A percentile compares a stretch with the other conserved stretches of the same genome.
These are phyloP conservation scores for Philereme transversata DNA, from an alignment of 2,888 invertebrate species.

Conservation along the genomic window DNA sequence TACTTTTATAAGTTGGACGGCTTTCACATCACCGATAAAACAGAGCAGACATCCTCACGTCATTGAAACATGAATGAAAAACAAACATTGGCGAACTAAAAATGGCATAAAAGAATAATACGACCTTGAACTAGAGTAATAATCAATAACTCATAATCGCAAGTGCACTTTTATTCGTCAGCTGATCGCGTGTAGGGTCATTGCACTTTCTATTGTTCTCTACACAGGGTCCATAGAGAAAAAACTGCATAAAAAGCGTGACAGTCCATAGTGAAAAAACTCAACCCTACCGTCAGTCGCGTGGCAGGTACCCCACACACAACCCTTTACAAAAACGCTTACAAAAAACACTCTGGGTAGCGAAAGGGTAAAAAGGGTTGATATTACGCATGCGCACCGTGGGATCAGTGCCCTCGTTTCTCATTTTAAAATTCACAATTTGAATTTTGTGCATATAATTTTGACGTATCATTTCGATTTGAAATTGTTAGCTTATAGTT, in stretches of 20 bases:
- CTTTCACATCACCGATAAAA: too few relatives aligned
- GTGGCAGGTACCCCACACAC: constrained; percentile 80
- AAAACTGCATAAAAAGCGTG: constrained; percentile 68
- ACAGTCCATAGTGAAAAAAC: constrained; percentile 73
- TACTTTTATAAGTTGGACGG: too few relatives aligned
- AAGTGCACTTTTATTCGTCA: constrained; percentile 80
- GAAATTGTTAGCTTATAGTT: too few relatives aligned
- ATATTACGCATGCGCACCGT: constrained; percentile 78
- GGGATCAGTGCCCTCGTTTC: constrained; percentile 77
- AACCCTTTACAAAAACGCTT: constrained; percentile 81
- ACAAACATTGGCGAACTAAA: neutral
- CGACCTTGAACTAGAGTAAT: constrained; percentile 72
- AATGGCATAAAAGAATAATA: constrained; percentile 16
- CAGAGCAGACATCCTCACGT: too few relatives aligned
- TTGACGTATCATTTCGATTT: neutral
- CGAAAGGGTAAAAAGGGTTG: constrained; percentile 83
- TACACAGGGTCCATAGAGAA: constrained; percentile 57
- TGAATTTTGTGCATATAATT: constrained; percentile 46
- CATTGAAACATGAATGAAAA: neutral
- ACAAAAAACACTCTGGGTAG: constrained; percentile 78
- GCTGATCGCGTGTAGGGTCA: constrained; percentile 80
- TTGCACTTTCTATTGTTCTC: constrained; percentile 76
- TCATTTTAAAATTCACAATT: constrained; percentile 69
- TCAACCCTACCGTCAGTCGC: constrained; percentile 77
- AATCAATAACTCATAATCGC: constrained; percentile 73